Conservation (phyloP, 2,888 invertebrate genomes). For the Lymantria monacha region DNA sequence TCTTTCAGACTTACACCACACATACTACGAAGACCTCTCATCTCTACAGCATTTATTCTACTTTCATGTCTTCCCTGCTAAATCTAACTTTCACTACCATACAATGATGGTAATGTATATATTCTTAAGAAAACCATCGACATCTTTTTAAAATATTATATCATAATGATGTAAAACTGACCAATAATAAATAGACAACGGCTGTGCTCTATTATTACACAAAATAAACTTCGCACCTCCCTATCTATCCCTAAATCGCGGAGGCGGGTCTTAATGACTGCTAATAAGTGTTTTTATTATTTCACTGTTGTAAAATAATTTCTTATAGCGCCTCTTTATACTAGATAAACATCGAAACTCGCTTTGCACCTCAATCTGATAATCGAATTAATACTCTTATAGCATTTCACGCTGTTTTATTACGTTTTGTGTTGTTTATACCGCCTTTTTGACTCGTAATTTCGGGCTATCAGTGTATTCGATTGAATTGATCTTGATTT, state of each 20-base stretch:
- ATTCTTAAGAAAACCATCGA: not conserved
- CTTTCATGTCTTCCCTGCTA: too few relatives aligned
- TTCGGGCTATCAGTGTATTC: constrained; percentile 72
- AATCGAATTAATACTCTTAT: constrained; percentile 80
- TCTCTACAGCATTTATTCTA: too few relatives aligned
- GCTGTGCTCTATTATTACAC: constrained; percentile 58
- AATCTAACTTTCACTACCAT: too few relatives aligned
- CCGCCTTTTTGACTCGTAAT: constrained; percentile 67
- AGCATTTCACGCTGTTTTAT: constrained; percentile 80
- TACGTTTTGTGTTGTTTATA: constrained; percentile 75
- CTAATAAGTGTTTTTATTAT: constrained; percentile 81
- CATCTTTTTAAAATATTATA: constrained; percentile 7
- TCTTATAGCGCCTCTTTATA: constrained; percentile 79
- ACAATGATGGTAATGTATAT: too few relatives aligned
- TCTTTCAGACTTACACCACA: too few relatives aligned
- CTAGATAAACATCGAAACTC: constrained; percentile 82
- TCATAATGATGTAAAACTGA: constrained; percentile 10
- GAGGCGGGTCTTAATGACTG: constrained; percentile 78
- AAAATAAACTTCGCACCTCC: constrained; percentile 67
- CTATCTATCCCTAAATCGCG: constrained; percentile 73
- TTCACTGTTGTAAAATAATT: constrained; percentile 80
- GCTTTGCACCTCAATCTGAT: constrained; percentile 82
- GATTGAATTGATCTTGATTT: constrained; percentile 74
- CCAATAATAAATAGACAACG: constrained; percentile 52
- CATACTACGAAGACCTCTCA: too few relatives aligned